Evolutionary conservation across 2,888 invertebrate genomes (phyloP).

Genomic region (Pachycephus smyrnensis): DNA sequence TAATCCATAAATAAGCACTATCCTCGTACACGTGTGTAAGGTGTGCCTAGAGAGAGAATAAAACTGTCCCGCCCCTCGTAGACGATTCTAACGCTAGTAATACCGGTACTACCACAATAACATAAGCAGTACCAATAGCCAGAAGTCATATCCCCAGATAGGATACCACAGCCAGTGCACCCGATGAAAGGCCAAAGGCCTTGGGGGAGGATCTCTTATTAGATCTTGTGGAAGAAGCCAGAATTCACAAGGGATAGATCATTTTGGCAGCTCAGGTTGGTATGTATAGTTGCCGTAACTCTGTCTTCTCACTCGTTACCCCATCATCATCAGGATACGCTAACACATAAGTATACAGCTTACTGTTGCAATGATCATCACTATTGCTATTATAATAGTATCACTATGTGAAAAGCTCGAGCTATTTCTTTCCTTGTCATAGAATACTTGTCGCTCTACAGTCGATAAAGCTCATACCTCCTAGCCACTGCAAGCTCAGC

Average conservation of each 20-base stretch:
- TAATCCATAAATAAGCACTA: constrained; percentile 58
- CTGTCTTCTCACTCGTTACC: not conserved
- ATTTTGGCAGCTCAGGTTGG: not conserved
- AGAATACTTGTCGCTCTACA: not conserved
- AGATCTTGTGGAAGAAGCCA: constrained; percentile 34
- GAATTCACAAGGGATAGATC: constrained; percentile 1
- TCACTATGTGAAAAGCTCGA: not conserved
- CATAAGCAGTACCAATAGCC: not conserved
- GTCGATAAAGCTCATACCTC: not conserved
- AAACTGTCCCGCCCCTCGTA: not conserved
- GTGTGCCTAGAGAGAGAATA: not conserved
- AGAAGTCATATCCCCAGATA: not conserved
- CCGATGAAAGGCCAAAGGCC: constrained; percentile 54
- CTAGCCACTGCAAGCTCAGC: not conserved
- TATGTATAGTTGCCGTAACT: not conserved
- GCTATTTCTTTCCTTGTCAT: not conserved
- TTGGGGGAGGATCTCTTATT: constrained; percentile 45
- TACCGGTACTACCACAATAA: not conserved
- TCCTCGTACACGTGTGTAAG: constrained; percentile 24
- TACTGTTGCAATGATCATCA: not conserved
- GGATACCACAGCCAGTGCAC: constrained; percentile 28
- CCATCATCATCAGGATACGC: not conserved
- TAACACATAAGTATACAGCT: not conserved
- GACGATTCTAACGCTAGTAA: not conserved
- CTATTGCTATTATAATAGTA: too few relatives aligned